Evolutionary conservation across 2,888 invertebrate species (phyloP).

Genomic region (Nomada lathburiana): DNA sequence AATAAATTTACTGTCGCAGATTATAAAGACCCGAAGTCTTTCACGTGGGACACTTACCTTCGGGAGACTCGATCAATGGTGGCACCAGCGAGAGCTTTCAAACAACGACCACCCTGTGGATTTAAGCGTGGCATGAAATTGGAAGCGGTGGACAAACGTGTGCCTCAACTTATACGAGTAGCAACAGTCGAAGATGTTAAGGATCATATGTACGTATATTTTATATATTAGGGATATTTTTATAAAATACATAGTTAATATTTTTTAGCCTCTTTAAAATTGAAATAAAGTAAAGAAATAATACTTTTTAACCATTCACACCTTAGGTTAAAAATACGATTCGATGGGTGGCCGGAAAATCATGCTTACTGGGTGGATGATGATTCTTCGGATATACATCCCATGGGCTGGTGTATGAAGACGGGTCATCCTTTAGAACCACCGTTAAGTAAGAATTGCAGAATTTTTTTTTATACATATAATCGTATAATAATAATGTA

Average conservation of each 20-base stretch:
- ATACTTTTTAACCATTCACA: not conserved
- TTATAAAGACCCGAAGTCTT: slow-evolving; percentile 89
- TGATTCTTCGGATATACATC: slow-evolving; percentile 95
- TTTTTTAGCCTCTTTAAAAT: not conserved
- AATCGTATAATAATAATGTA: not conserved
- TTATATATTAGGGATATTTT: slow-evolving; percentile 1
- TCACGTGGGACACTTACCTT: slow-evolving; percentile 95
- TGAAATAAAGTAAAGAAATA: not conserved
- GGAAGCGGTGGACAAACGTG: slow-evolving; percentile 94
- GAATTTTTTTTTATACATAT: not conserved
- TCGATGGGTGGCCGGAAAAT: slow-evolving; percentile 95
- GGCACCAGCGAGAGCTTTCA: slow-evolving; percentile 93
- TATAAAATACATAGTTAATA: not conserved
- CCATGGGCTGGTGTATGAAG: slow-evolving; percentile 95
- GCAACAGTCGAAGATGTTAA: slow-evolving; percentile 92
- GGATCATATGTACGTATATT: slow-evolving; percentile 86
- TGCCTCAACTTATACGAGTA: slow-evolving; percentile 93
- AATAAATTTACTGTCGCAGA: slow-evolving; percentile 83
- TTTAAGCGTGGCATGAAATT: slow-evolving; percentile 94
- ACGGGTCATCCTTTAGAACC: slow-evolving; percentile 95
- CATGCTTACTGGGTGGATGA: slow-evolving; percentile 96
- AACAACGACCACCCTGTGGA: slow-evolving; percentile 90
- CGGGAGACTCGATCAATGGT: slow-evolving; percentile 90
- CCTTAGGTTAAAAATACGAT: slow-evolving; percentile 87
- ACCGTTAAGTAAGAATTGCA: slow-evolving; percentile 89